These are phyloP conservation scores for Lutraria lutraria DNA, from an alignment of 2,888 invertebrate species.

Conservation along the genomic window DNA sequence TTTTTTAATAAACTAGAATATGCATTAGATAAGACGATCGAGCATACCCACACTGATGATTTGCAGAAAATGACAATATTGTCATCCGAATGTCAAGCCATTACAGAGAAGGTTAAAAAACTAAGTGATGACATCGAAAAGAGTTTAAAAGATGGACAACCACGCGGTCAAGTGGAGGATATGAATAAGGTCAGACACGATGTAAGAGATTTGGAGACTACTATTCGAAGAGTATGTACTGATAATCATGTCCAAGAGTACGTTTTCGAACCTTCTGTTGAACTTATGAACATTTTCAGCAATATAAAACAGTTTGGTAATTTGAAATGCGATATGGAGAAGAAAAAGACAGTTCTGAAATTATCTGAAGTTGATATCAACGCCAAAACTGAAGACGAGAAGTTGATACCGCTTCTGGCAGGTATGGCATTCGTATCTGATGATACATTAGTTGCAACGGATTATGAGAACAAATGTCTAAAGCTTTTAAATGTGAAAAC, in stretches of 20 bases:
- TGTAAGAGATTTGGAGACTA: constrained; percentile 30
- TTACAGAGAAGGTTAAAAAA: constrained; percentile 15
- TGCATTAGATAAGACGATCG: constrained; percentile 26
- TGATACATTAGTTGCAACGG: constrained; percentile 25
- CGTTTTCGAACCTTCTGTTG: constrained; percentile 18
- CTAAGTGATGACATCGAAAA: constrained; percentile 22
- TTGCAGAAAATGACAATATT: constrained; percentile 23
- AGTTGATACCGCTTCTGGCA: constrained; percentile 29
- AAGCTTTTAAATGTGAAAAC: constrained; percentile 13
- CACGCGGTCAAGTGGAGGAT: constrained; percentile 3
- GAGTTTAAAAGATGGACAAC: constrained; percentile 28
- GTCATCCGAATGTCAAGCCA: constrained; percentile 15
- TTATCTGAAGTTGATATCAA: constrained; percentile 27
- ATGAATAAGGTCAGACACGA: constrained; percentile 25
- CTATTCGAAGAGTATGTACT: constrained; percentile 16
- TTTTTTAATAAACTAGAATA: constrained; percentile 37
- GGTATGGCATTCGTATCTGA: constrained; percentile 32
- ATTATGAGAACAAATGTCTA: constrained; percentile 36
- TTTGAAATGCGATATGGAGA: constrained; percentile 12
- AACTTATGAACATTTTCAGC: constrained; percentile 8
- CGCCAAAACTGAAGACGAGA: constrained; percentile 27
- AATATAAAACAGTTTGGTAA: constrained; percentile 18
- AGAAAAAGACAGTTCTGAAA: constrained; percentile 27
- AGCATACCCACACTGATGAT: constrained; percentile 29
- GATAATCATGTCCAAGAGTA: constrained; percentile 36